Percentiles rank a stretch among this genome's conserved stretches.
Evolutionary conservation across 2,888 invertebrate genomes (phyloP).

Genomic region (Macaria liturata): DNA sequence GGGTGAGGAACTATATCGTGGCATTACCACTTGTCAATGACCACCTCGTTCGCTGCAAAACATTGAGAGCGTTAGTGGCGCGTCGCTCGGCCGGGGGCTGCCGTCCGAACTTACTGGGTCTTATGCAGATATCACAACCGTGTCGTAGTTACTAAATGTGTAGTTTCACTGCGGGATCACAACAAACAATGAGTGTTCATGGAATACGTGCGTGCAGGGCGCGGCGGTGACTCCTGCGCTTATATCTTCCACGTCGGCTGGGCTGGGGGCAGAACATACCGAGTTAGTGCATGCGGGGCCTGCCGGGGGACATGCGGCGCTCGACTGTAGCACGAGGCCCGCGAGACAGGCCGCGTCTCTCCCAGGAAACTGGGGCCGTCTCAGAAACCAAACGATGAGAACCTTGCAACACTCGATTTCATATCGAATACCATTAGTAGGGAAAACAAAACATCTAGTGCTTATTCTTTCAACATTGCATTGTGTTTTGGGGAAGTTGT

Average conservation of each 20-base stretch:
- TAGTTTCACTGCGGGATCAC: constrained; percentile 83
- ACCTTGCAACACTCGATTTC: neutral
- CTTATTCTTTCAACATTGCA: constrained; percentile 40
- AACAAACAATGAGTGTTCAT: constrained; percentile 83
- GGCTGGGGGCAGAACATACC: constrained; percentile 78
- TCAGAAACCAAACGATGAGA: too few species aligned
- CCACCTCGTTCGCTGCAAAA: constrained; percentile 88
- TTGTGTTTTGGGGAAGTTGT: constrained; percentile 31
- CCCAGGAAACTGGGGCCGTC: too few species aligned
- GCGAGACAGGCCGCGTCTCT: too few species aligned
- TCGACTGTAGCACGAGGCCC: too few species aligned
- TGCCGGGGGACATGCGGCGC: neutral
- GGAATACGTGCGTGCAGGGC: constrained; percentile 79
- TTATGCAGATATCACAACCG: constrained; percentile 78
- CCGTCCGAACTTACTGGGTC: constrained; percentile 74
- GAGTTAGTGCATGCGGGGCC: constrained; percentile 76
- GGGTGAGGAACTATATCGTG: constrained; percentile 78
- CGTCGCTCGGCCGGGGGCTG: constrained; percentile 62
- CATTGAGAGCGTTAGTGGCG: constrained; percentile 73
- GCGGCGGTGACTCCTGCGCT: constrained; percentile 65
- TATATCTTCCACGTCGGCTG: constrained; percentile 78
- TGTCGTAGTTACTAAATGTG: constrained; percentile 75
- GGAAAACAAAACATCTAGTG: constrained; percentile 45
- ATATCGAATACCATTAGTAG: constrained; percentile 51
- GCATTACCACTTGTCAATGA: constrained; percentile 87